Conservation (phyloP, 2,113 vertebrate genomes). For the Sorex araneus region DNA sequence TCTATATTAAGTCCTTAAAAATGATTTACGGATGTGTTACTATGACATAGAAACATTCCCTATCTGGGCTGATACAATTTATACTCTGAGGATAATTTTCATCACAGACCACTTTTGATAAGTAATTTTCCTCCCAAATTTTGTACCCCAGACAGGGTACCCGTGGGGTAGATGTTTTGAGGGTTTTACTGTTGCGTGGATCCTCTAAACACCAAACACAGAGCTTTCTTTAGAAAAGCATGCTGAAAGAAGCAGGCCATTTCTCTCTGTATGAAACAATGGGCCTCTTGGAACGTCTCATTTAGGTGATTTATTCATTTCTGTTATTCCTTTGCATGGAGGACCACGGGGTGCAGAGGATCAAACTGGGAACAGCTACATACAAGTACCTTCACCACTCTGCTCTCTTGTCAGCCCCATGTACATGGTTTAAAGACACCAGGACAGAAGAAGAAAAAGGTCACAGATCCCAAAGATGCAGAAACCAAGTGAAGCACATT, state of each 20-base stretch:
- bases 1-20: conserved; percentile 39
- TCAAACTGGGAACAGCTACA: no score
- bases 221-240: neutral
- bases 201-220: neutral
- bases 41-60: neutral
- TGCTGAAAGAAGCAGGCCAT: neutral
- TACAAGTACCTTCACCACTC: no score
- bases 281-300: conserved; percentile 48
- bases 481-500: neutral
- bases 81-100: neutral
- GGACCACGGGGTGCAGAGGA: no score
- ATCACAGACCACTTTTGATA: conserved; percentile 14
- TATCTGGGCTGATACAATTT: conserved; percentile 5
- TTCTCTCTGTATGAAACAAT: conserved; percentile 13
- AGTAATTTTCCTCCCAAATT: conserved; percentile 16
- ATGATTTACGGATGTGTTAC: neutral
- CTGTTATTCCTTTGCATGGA: no score
- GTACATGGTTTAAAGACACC: conserved; percentile 54
- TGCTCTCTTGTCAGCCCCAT: no score
- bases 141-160: no score
- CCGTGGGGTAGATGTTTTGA: neutral
- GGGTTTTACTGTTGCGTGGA: neutral
- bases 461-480: conserved; percentile 6
- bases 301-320: neutral
- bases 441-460: neutral